Conservation (phyloP, 2,113 vertebrate species). For the Eira barbara region DNA sequence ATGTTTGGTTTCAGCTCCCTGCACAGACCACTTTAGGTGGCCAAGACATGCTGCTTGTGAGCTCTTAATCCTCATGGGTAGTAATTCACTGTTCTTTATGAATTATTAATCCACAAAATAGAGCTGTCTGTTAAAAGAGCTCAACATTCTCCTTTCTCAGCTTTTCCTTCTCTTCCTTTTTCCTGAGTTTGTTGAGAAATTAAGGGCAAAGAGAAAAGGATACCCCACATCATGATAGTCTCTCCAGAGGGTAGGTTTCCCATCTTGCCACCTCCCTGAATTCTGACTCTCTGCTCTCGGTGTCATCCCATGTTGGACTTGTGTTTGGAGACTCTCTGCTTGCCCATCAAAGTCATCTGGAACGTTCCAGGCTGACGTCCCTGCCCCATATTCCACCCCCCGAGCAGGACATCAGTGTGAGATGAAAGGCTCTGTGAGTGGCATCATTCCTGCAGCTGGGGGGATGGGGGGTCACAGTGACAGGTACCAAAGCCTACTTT, state of each 20-base stretch:
- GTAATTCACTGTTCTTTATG: background rate
- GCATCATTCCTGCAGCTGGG: background rate
- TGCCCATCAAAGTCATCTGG: background rate
- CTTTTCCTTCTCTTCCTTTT: background rate
- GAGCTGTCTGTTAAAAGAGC: background rate
- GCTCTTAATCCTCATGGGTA: background rate
- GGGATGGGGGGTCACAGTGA: background rate
- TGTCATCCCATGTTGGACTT: background rate
- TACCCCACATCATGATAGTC: accelerated
- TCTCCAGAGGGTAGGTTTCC: background rate
- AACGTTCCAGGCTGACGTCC: background rate
- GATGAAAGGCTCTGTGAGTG: background rate
- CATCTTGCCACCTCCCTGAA: background rate
- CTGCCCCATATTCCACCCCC: background rate
- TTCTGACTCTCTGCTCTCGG: background rate
- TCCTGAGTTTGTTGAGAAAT: background rate
- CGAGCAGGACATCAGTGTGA: background rate
- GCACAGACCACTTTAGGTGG: background rate
- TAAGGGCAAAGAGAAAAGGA: background rate
- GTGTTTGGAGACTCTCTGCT: background rate
- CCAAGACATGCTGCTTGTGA: background rate
- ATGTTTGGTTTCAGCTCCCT: background rate
- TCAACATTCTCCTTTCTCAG: background rate
- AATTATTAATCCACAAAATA: background rate
- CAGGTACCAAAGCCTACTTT: background rate